A percentile compares a stretch with the other conserved stretches of the same genome.
Evolutionary conservation across 2,797 vertebrate species (phyloP).

Genomic region (Eulemur rubriventer): DNA sequence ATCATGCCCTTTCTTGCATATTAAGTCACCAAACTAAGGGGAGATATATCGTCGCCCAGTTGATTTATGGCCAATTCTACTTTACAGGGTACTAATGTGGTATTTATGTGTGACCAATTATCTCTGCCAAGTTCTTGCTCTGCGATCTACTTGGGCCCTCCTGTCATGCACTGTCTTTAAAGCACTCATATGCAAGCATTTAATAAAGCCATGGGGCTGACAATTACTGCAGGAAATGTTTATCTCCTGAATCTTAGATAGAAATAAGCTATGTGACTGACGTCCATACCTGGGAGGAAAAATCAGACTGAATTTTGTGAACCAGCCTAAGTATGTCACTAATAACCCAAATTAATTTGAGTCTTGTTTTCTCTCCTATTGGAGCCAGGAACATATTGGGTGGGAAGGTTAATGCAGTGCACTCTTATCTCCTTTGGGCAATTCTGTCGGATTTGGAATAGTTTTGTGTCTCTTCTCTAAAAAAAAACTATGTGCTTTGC

Average conservation of each 20-base stretch:
- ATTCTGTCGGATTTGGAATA: neutral
- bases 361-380: neutral
- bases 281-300: neutral
- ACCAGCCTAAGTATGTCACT: neutral
- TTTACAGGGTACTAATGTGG: neutral
- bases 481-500: constrained; percentile 45
- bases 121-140: neutral
- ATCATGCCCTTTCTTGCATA: neutral
- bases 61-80: neutral
- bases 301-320: constrained; percentile 29
- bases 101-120: neutral
- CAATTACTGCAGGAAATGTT: neutral
- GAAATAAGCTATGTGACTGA: constrained; percentile 18
- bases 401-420: constrained; percentile 57
- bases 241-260: neutral
- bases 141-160: neutral
- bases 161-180: neutral
- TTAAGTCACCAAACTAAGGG: neutral
- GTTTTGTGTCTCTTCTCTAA: constrained; percentile 47
- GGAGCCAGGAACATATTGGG: neutral
- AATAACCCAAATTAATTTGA: constrained; percentile 61
- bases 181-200: neutral
- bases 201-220: neutral
- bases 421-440: constrained; percentile 32
- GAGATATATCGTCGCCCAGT: neutral